Base-by-base conservation (phyloP, 2,888 invertebrate genomes). In the Xylota segnis region DNA sequence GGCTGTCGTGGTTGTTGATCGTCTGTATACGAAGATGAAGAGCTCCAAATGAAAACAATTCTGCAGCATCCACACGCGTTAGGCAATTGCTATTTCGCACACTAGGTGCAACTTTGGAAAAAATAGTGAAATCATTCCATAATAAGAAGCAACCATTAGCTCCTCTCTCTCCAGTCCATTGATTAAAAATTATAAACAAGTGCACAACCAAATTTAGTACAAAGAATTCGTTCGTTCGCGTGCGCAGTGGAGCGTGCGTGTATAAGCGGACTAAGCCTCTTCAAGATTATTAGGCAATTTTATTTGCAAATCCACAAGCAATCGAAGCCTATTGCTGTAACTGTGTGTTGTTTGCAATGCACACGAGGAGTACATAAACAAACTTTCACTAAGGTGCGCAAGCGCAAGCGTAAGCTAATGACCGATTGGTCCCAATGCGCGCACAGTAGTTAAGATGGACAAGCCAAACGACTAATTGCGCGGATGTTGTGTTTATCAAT, bases 41-140 rank as follows among this genome's bases (percentile, higher is more conserved):
- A 45, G 56, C 63, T 65, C 34, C 37, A 18, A 50, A 63, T 27
- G 43, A 70, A 37, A 76, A 16, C 34, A 66, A 45, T 83, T 47
- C 45, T 40, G 5, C 61, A 16, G 7, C 23, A 12, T 58, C 27
- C 63, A 45, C 23, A 34, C 68, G 76, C 47, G 37, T 63, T 76
- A n/a, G 75, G 75, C 43, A 75, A 75, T 65, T 54, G 14, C 59
- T 32, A 74, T 66, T 75, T 66, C 63, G 45, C 59, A 47, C 58
- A 70, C 52, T 65, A 56, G 72, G 16, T 61, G 70, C 68, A 71
- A 65, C 56, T 75, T 58, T 54, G 54, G 59, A 71, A 34, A 23
- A 23, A 77, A 54, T 47, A 82, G 86, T 82, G 82, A 86, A 86
- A 86, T 77, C 81, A 76, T 82, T 82, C 66, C 72, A 68, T 86